Conservation (phyloP, 2,888 invertebrate species). For the Apotomis turbidana region DNA sequence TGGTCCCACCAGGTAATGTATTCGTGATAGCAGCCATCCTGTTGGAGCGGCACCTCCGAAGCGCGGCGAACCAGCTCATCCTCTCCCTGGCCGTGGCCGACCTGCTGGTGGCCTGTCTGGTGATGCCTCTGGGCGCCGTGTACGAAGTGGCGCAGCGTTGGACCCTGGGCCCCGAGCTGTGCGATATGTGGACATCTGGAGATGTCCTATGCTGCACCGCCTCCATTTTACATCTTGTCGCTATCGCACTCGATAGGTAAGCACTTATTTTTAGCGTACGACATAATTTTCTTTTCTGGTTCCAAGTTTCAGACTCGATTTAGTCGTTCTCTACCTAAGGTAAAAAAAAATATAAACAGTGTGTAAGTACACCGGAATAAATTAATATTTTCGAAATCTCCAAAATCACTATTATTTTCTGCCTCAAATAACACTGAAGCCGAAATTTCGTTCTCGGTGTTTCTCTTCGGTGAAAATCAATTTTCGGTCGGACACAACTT, state of each 20-base stretch:
- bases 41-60: constrained; percentile 93
- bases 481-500: too few relatives aligned
- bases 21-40: constrained; percentile 97
- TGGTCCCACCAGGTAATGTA: constrained; percentile 89
- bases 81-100: constrained; percentile 96
- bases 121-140: constrained; percentile 90
- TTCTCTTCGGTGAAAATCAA: too few relatives aligned
- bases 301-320: too few relatives aligned
- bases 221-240: constrained; percentile 91
- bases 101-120: constrained; percentile 92
- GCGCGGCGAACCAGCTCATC: constrained; percentile 95
- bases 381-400: too few relatives aligned
- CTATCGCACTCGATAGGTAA: constrained; percentile 92
- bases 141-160: constrained; percentile 92
- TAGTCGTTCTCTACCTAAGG: too few relatives aligned
- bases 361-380: too few relatives aligned
- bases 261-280: constrained; percentile 30
- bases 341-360: too few relatives aligned
- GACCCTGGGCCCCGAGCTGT: constrained; percentile 93
- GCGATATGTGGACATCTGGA: constrained; percentile 97
- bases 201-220: constrained; percentile 96
- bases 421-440: too few relatives aligned
- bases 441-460: too few relatives aligned
- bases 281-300: too few relatives aligned
- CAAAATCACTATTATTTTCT: too few relatives aligned